A percentile compares a stretch with the other conserved stretches of the same genome.
Evolutionary conservation across 2,113 vertebrate species (phyloP).

Genomic region (human (Homo sapiens)): DNA sequence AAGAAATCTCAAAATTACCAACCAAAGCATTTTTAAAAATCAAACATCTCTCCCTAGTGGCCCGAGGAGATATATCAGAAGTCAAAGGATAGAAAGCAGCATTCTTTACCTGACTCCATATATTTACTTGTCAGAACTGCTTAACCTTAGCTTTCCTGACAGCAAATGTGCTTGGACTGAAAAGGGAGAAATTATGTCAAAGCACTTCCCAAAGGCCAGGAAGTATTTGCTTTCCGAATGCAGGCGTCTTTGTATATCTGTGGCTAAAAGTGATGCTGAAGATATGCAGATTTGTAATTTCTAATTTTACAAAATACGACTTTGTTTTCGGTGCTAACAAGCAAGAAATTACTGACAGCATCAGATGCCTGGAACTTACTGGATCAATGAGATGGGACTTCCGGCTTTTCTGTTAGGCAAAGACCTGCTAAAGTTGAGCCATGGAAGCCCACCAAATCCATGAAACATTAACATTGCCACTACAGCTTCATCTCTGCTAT

Average conservation of each 20-base stretch:
- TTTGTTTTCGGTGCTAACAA: constrained; percentile 63
- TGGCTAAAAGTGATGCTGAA: background rate
- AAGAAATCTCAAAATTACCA: constrained; percentile 31
- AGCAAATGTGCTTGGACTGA: background rate
- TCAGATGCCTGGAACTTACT: constrained; percentile 65
- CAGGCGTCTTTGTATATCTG: background rate
- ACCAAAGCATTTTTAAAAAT: constrained; percentile 16
- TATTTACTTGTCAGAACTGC: background rate
- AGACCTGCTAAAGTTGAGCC: constrained; percentile 74
- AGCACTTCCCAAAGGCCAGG: background rate
- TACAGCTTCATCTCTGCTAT: constrained; percentile 31
- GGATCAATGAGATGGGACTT: constrained; percentile 73
- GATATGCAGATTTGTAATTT: background rate
- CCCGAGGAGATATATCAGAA: background rate
- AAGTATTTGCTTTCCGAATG: background rate
- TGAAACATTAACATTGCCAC: constrained; percentile 44
- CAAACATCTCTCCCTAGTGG: background rate
- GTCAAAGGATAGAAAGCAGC: background rate
- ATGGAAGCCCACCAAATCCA: constrained; percentile 76
- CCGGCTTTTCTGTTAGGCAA: constrained; percentile 75
- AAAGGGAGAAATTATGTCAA: background rate
- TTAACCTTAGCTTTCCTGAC: background rate
- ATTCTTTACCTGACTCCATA: background rate
- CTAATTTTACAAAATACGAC: background rate
- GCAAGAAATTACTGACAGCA: constrained; percentile 69